phyloP scores from a whole-genome alignment of 2,797 vertebrate genomes.

The Aeoliscus strigatus region DNA sequence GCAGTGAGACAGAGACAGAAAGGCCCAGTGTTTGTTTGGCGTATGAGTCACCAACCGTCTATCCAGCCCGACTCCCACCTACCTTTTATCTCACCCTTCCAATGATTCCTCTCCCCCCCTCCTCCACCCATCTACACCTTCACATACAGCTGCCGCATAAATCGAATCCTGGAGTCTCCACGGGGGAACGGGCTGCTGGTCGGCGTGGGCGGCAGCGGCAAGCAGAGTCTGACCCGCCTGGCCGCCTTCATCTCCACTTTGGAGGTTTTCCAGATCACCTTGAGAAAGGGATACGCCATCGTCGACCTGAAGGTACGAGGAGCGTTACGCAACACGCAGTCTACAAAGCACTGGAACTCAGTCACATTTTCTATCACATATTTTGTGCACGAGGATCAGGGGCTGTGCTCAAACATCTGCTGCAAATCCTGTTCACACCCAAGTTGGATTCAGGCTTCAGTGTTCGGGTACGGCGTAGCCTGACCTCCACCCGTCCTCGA shows the following conservation, averaged over 20 bases:
- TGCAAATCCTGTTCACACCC: too few relatives aligned
- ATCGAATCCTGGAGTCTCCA: constrained; percentile 88
- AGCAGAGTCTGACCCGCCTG: constrained; percentile 92
- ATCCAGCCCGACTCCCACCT: constrained; percentile 10
- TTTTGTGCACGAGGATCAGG: too few relatives aligned
- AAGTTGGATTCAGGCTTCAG: too few relatives aligned
- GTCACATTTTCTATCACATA: too few relatives aligned
- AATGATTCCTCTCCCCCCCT: constrained; percentile 27
- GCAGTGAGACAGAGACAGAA: too few relatives aligned
- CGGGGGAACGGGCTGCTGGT: constrained; percentile 88
- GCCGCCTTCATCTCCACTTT: constrained; percentile 91
- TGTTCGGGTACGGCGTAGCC: too few relatives aligned
- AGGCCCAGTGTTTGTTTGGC: too few relatives aligned
- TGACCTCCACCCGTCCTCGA: too few relatives aligned
- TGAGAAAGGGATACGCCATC: constrained; percentile 86
- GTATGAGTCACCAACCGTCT: constrained; percentile 42
- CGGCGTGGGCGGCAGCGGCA: constrained; percentile 91
- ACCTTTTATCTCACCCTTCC: constrained; percentile 30
- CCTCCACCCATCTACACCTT: constrained; percentile 39
- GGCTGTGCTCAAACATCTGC: too few relatives aligned
- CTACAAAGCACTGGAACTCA: too few relatives aligned
- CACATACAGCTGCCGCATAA: constrained; percentile 85
- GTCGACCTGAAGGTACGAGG: constrained; percentile 85
- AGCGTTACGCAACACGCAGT: constrained; percentile 4
- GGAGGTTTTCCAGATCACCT: constrained; percentile 92